Evolutionary conservation across 2,113 vertebrate genomes (phyloP), one percentile per base, ranked within the genome.

Genomic region (Rhinoptilus africanus): DNA sequence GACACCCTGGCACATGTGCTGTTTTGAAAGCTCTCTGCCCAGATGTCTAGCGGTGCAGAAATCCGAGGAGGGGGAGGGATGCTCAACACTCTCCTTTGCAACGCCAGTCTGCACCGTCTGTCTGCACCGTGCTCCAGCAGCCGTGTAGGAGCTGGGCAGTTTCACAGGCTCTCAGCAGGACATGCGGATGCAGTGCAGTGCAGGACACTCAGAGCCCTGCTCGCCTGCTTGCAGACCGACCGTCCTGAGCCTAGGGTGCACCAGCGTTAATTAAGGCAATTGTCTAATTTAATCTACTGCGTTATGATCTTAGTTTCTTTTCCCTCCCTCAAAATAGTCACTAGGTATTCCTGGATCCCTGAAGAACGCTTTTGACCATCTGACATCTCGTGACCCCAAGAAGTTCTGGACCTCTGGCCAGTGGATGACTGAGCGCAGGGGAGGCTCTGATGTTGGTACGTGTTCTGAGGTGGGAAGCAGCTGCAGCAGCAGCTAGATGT

Each of bases 391-490:
- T 20, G 96, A 98, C 28, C 98, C 98, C 23, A 45, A 94, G 51
- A 92, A 57, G 37, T 99, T 99, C 96, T 99, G 99, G 99, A 99
- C 98, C 9, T 99, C 99, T 50, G 99, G 99, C 64, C 99, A 99
- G 96, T 99, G 99, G 99, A 99, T 99, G 99, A 99, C 99, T 0
- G 99, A 99, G 93, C 95, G 98, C 87, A 98, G 95, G 73, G 99
- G 99, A 41, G 99, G 99, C 92, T 99, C 99, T 14, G 99, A 99
- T 68, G 99, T 99, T 13, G 99, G 99, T 99, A 79, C 3, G 98
- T 96, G 57, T 32, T 47, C 32, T 18, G 34, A 35, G 53, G 11
- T 10, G 63, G 77, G 78, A 54, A 71, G 41, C 32, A 26, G 14
- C 63, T 30, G 62, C 85, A 63, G 77, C 59, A 64, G 59, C 48